Evolutionary conservation across 2,797 vertebrate genomes (phyloP).

Genomic region (Hydrolagus colliei): DNA sequence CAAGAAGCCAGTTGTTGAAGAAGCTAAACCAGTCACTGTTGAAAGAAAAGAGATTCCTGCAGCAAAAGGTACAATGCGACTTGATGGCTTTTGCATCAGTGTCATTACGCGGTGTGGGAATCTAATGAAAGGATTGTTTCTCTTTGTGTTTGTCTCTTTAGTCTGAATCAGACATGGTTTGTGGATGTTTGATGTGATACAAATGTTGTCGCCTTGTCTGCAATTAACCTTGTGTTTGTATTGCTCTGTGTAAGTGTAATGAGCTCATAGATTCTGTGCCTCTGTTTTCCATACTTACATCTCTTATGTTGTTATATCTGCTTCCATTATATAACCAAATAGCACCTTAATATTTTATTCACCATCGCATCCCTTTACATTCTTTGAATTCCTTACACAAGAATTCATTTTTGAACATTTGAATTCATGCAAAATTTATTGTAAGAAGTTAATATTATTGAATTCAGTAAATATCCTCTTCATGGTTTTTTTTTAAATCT

Average conservation of each 20-base stretch:
- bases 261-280: neutral
- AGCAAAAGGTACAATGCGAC: slow-evolving; percentile 41
- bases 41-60: slow-evolving; percentile 42
- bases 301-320: neutral
- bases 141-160: neutral
- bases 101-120: neutral
- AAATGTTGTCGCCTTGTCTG: neutral
- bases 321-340: neutral
- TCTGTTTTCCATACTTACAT: neutral
- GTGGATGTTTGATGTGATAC: neutral
- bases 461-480: neutral
- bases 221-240: neutral
- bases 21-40: slow-evolving; percentile 38
- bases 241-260: neutral
- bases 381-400: neutral
- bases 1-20: slow-evolving; percentile 61
- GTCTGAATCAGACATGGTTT: neutral
- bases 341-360: neutral
- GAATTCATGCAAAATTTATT: too few relatives aligned
- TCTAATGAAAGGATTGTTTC: neutral
- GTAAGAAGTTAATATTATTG: neutral
- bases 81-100: slow-evolving; percentile 36
- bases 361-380: too few relatives aligned
- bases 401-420: neutral
- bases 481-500: neutral